A percentile compares a stretch with the other conserved stretches of the same genome.
Conservation (phyloP, 64 coral and sea anemone species). For the Astreopora myriophthalma region DNA sequence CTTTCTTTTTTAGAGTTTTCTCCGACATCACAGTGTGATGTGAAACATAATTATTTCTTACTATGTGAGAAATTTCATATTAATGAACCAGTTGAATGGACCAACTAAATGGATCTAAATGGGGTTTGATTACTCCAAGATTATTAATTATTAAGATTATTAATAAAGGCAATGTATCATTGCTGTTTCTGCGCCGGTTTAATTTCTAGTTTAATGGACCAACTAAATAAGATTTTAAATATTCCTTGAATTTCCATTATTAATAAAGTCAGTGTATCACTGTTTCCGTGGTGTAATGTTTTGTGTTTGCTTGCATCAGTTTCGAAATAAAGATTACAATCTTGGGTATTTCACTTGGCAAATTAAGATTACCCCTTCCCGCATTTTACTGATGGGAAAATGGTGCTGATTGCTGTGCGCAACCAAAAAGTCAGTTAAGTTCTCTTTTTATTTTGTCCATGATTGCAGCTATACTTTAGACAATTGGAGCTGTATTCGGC, state of each 20-base stretch:
- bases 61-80: neutral
- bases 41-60: neutral
- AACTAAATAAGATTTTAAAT: neutral
- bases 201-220: neutral
- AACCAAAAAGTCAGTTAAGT: too few species aligned
- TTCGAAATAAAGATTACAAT: neutral
- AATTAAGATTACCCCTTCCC: too few species aligned
- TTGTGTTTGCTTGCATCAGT: neutral
- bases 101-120: neutral
- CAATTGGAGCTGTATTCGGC: too few species aligned
- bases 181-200: neutral
- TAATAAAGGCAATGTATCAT: neutral
- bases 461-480: neutral
- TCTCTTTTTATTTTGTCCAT: neutral
- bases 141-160: neutral
- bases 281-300: neutral
- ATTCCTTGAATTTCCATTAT: too few species aligned
- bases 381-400: too few species aligned
- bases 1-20: neutral
- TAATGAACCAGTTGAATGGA: neutral
- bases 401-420: too few species aligned
- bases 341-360: neutral
- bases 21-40: neutral
- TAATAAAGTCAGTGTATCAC: neutral
- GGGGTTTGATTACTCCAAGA: too few species aligned